Evolutionary conservation across 64 coral and sea anemone species (phyloP).

Genomic region (Montipora efflorescens): DNA sequence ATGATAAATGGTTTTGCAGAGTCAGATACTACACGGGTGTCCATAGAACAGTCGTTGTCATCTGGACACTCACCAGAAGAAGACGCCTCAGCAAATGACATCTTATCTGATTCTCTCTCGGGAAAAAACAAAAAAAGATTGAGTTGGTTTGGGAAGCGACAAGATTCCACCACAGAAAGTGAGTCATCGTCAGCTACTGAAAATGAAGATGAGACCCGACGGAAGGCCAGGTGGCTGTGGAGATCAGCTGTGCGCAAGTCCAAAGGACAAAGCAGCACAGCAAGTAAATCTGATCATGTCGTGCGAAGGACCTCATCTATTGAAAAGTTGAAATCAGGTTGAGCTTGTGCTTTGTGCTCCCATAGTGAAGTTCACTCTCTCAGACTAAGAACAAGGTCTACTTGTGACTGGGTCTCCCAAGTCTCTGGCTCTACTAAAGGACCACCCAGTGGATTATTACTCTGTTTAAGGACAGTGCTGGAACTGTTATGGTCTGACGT

Average conservation of each 20-base stretch:
- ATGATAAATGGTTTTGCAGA: neutral
- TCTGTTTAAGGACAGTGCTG: neutral
- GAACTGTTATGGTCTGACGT: neutral
- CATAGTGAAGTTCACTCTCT: neutral
- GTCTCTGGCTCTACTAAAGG: neutral
- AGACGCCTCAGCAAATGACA: neutral
- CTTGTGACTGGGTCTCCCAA: neutral
- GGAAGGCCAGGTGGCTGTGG: constrained; percentile 75
- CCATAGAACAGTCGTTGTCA: neutral
- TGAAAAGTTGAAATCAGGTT: constrained; percentile 53
- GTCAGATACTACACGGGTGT: neutral
- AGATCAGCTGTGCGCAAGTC: constrained; percentile 62
- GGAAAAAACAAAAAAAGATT: constrained; percentile 55
- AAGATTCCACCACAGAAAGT: constrained; percentile 46
- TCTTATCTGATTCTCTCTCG: constrained; percentile 9
- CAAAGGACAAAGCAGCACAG: constrained; percentile 25
- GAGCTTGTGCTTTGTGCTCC: neutral
- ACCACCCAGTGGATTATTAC: neutral
- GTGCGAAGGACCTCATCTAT: neutral
- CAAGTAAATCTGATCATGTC: constrained; percentile 2
- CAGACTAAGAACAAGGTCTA: neutral
- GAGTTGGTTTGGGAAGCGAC: constrained; percentile 67
- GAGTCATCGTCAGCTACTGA: constrained; percentile 35
- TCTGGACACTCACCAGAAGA: neutral
- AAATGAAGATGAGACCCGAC: constrained; percentile 56